phyloP scores from a whole-genome alignment of 2,113 vertebrate species.

The Toxotes jaculatrix region DNA sequence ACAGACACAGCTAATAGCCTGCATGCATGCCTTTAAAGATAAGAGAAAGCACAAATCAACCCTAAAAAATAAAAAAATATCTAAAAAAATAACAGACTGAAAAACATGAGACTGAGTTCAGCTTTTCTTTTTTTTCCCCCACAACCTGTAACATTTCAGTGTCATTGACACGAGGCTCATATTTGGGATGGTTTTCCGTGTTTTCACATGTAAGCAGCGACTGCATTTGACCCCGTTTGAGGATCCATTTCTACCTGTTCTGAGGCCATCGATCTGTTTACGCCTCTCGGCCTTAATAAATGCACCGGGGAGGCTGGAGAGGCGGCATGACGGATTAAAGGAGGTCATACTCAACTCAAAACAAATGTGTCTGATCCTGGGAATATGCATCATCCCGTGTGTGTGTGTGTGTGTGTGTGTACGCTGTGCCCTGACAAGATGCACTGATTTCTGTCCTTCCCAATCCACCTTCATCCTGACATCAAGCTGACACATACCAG shows the following conservation, averaged over 20 bases:
- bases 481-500: background rate
- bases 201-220: conserved; percentile 1
- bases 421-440: conserved; percentile 6
- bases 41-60: background rate
- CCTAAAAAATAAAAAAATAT: too few species aligned
- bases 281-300: conserved; percentile 62
- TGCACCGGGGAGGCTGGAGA: conserved; percentile 53
- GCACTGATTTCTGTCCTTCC: conserved; percentile 23
- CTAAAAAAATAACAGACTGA: too few species aligned
- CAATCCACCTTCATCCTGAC: conserved; percentile 34
- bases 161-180: background rate
- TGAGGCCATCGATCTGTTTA: conserved; percentile 75
- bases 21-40: conserved; percentile 21
- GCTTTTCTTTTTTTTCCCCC: too few species aligned
- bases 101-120: too few species aligned
- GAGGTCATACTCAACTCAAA: conserved; percentile 67
- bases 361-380: conserved; percentile 65
- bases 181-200: background rate
- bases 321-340: conserved; percentile 62
- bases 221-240: conserved; percentile 48
- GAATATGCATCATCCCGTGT: conserved; percentile 35
- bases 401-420: conserved; percentile 21
- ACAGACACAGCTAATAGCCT: conserved; percentile 18
- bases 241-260: conserved; percentile 45
- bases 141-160: background rate